Evolutionary conservation across 2,113 vertebrate species (phyloP), one percentile per base, ranked within the genome.

Genomic region (Cyrtonyx montezumae): DNA sequence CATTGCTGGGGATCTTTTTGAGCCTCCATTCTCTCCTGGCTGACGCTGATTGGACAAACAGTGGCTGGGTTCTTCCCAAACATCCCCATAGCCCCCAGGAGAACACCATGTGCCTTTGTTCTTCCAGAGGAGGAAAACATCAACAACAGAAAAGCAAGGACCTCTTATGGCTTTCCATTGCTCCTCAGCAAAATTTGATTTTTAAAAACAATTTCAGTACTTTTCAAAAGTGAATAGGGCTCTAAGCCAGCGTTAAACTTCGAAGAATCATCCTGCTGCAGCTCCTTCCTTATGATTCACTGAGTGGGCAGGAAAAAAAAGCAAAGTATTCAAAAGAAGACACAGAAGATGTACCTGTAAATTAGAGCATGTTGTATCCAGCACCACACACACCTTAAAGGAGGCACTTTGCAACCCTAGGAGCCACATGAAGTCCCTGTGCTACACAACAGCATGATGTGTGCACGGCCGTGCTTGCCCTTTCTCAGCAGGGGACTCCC

Each of bases 381-480:
- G 32, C 32, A 20, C 56, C 15, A 28, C 61, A 40, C 16, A 40
- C 36, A 62, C 61, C 36, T 56, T 40, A 21, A 45, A 49, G 30
- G 8, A 77, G 8, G 30, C 45, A 6, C 6, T 63, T 84, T 43
- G 12, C 32, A n/a, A 26, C 6, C 3, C 8, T 81, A 0, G 2
- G 68, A 15, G 32, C 15, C 45, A 18, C 0, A 1, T 14, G 36
- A 65, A 21, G 20, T 22, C 61, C 49, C 15, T 1, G 30, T n/a
- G 16, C 36, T 8, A 32, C 42, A 16, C 6, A 15, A 34, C 58
- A 48, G 28, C 14, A 6, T 16, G 37, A 34, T 20, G 22, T 3
- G 9, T 0, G 0, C 2, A 30, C 43, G 8, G 7, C 23, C 0
- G 0, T 14, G 26, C 28, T 69, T 13, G 2, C 17, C 11, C 59